These are phyloP conservation scores for Catocala sponsa DNA, from an alignment of 2,888 invertebrate genomes.

Conservation along the genomic window DNA sequence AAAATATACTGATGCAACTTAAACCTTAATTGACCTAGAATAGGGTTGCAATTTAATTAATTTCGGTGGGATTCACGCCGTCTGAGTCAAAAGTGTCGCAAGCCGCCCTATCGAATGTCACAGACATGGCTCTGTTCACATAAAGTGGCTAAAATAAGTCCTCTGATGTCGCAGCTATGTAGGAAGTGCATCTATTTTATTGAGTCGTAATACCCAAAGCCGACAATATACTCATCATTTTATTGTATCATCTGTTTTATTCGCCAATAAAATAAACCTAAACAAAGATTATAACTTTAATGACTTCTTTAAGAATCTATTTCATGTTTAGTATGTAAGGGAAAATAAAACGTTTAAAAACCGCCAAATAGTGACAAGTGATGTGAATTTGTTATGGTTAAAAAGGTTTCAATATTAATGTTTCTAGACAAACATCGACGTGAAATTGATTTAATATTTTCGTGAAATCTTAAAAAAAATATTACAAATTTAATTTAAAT, in stretches of 20 bases:
- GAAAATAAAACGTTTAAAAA: no score
- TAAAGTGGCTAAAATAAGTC: constrained; percentile 81
- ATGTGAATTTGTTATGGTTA: no score
- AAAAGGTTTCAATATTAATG: no score
- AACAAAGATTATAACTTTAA: constrained; percentile 16
- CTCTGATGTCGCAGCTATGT: constrained; percentile 68
- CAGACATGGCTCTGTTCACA: constrained; percentile 70
- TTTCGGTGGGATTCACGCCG: constrained; percentile 30
- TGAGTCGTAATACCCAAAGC: constrained; percentile 60
- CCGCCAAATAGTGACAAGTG: no score
- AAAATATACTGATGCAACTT: constrained; percentile 28
- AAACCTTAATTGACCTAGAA: constrained; percentile 40
- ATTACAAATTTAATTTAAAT: no score
- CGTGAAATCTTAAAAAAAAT: no score
- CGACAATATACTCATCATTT: constrained; percentile 60
- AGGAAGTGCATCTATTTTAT: constrained; percentile 72
- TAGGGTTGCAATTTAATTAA: constrained; percentile 57
- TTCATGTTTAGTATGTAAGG: background rate
- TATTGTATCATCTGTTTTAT: constrained; percentile 44
- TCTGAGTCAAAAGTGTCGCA: constrained; percentile 70
- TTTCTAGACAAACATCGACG: no score
- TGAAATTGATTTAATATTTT: no score
- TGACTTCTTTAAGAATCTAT: constrained; percentile 4
- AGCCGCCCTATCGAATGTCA: constrained; percentile 76
- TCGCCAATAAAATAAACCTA: constrained; percentile 25